A percentile compares a stretch with the other conserved stretches of the same genome.
Evolutionary conservation across 2,797 vertebrate genomes (phyloP).

Genomic region (Atherinosoma microstoma): DNA sequence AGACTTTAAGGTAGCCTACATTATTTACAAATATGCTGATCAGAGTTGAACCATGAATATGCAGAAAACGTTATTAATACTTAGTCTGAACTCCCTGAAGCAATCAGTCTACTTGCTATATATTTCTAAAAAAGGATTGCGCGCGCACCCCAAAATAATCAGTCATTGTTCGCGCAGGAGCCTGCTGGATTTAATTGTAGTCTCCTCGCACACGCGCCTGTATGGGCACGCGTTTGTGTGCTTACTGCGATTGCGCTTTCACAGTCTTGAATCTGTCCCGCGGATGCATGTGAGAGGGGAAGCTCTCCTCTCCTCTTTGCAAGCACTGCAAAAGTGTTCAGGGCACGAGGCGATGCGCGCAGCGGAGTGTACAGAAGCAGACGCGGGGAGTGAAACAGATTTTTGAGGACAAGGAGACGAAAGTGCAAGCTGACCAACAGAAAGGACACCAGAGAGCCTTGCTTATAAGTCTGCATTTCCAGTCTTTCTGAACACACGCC

Average conservation of each 20-base stretch:
- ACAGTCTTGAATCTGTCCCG: constrained; percentile 78
- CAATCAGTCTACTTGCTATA: background rate
- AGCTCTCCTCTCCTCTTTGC: constrained; percentile 45
- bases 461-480: background rate
- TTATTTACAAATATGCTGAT: background rate
- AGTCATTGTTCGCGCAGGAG: constrained; percentile 24
- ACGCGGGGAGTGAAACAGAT: constrained; percentile 22
- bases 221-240: constrained; percentile 6
- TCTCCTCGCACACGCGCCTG: constrained; percentile 22
- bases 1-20: too few relatives aligned
- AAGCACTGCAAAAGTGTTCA: constrained; percentile 51
- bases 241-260: constrained; percentile 59
- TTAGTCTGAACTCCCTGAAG: background rate
- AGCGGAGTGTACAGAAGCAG: constrained; percentile 18
- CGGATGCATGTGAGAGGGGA: constrained; percentile 61
- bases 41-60: background rate
- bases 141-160: constrained; percentile 13
- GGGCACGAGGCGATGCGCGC: constrained; percentile 32
- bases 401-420: constrained; percentile 20
- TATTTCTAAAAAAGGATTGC: background rate
- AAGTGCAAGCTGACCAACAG: constrained; percentile 26
- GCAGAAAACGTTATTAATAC: background rate
- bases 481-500: constrained; percentile 30
- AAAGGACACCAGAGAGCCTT: background rate
- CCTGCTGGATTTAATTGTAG: constrained; percentile 15